Evolutionary conservation across 2,888 invertebrate species (phyloP).

Genomic region (Chrysolina haemoptera): DNA sequence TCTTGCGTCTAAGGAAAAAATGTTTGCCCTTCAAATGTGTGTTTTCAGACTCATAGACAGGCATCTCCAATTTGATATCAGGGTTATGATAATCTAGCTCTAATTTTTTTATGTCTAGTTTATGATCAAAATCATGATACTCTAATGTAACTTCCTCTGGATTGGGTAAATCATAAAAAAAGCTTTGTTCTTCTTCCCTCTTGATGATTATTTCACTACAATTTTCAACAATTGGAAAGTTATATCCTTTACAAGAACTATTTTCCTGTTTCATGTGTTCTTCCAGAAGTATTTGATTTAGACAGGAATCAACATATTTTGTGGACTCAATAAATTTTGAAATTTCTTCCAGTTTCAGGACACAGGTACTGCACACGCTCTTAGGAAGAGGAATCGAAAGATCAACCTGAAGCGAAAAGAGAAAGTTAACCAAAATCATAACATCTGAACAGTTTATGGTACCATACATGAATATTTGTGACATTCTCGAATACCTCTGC

Average conservation of each 20-base stretch:
- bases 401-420: slow-evolving; percentile 14
- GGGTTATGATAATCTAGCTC: not conserved
- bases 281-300: not conserved
- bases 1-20: not conserved
- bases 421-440: not conserved
- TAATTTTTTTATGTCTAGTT: slow-evolving; percentile 3
- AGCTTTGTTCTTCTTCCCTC: not conserved
- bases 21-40: not conserved
- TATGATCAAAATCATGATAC: slow-evolving; percentile 1
- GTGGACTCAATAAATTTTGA: not conserved
- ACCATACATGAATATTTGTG: slow-evolving; percentile 7
- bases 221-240: too few species aligned
- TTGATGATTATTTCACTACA: not conserved
- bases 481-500: slow-evolving; percentile 1
- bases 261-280: not conserved
- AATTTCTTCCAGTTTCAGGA: not conserved
- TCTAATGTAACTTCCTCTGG: not conserved
- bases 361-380: not conserved
- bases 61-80: slow-evolving; percentile 1
- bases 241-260: not conserved
- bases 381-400: not conserved
- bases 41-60: not conserved
- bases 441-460: not conserved
- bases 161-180: not conserved
- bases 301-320: not conserved